Percentiles rank a stretch among this genome's conserved stretches.
These are phyloP conservation scores for Carduelis carduelis DNA, from an alignment of 2,797 vertebrate species.

Conservation along the genomic window DNA sequence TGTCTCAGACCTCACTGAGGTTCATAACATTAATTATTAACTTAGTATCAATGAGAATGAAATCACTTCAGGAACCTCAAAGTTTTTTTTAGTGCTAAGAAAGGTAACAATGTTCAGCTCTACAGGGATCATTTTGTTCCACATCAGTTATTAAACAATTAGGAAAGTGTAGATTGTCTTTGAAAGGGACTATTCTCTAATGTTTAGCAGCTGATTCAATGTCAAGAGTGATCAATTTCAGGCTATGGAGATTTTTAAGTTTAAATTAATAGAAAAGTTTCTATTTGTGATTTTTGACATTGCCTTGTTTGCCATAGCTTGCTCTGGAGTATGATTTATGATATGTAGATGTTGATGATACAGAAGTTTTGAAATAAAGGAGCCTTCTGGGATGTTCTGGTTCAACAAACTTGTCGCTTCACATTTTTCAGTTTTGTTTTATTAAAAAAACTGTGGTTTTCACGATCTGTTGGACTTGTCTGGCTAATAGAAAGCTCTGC, in stretches of 20 bases:
- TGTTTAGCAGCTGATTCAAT: neutral
- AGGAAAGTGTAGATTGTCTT: neutral
- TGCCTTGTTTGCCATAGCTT: neutral
- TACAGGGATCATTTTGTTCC: neutral
- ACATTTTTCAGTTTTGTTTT: neutral
- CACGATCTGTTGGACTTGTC: fast-evolving
- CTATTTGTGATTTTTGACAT: neutral
- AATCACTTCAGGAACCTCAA: neutral
- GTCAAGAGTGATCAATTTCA: neutral
- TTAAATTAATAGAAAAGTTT: neutral
- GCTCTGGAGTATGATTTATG: neutral
- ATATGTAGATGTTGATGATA: neutral
- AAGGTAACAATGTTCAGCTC: neutral
- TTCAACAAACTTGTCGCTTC: neutral
- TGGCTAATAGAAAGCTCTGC: neutral
- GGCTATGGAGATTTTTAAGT: neutral
- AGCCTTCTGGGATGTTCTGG: neutral
- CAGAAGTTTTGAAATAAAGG: neutral
- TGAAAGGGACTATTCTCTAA: neutral
- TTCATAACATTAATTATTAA: neutral
- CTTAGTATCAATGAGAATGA: neutral
- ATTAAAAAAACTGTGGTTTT: neutral
- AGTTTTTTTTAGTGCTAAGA: neutral
- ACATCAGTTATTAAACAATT: neutral
- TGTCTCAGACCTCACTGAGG: neutral